These are phyloP conservation scores for Platanista minor DNA, from an alignment of 2,113 vertebrate genomes.

Conservation along the genomic window DNA sequence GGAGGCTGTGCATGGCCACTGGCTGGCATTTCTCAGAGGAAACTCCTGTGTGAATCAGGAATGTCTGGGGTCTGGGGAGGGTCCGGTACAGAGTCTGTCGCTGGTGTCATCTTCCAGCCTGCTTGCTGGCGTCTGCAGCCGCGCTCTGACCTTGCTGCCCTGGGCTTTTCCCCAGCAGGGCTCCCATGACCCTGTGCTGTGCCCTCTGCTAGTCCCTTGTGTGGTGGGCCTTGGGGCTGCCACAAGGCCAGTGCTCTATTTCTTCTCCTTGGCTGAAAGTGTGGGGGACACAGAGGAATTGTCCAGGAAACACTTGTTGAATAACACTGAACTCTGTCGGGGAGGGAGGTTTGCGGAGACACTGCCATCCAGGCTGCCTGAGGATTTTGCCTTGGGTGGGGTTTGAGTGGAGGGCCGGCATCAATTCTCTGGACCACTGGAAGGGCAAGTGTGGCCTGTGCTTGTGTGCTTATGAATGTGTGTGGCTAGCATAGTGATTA, in stretches of 20 bases:
- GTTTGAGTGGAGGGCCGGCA: not conserved
- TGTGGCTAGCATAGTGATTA: not conserved
- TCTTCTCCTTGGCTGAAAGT: not conserved
- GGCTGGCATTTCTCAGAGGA: constrained; percentile 63
- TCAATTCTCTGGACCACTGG: not conserved
- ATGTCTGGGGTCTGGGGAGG: constrained; percentile 59
- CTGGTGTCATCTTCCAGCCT: not conserved
- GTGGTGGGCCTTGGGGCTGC: not conserved
- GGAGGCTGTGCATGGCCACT: constrained; percentile 47
- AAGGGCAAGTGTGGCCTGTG: not conserved
- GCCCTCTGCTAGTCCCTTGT: not conserved
- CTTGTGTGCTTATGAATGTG: not conserved
- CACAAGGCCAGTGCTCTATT: not conserved
- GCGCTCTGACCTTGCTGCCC: not conserved
- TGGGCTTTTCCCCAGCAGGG: not conserved
- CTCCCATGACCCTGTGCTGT: not conserved
- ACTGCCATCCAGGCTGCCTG: not conserved
- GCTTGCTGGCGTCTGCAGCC: not conserved
- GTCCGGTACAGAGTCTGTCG: not conserved
- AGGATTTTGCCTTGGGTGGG: not conserved
- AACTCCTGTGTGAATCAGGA: constrained; percentile 56
- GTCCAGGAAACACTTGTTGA: not conserved
- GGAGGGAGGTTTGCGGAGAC: not conserved
- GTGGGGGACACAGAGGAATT: not conserved
- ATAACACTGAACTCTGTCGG: not conserved